phyloP scores from a whole-genome alignment of 2,888 invertebrate genomes.

The Drosophila sordidula region DNA sequence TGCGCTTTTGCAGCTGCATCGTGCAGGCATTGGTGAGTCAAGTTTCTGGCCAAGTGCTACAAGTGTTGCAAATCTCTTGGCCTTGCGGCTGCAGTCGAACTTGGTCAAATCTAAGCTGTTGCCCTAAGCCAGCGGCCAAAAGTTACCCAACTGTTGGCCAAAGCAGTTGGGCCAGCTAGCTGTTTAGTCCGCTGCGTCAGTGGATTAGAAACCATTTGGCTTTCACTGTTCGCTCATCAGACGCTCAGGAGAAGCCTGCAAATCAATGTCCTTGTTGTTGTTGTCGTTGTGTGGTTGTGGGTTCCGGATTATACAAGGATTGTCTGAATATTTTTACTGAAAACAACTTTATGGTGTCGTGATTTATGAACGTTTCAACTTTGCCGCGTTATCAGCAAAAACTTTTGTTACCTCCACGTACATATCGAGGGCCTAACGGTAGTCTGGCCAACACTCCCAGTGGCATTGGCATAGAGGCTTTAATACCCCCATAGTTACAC shows the following conservation, averaged over 20 bases:
- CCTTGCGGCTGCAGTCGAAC: constrained; percentile 29
- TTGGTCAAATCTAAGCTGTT: constrained; percentile 74
- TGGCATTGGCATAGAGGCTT: constrained; percentile 59
- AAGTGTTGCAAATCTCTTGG: constrained; percentile 64
- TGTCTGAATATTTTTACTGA: constrained; percentile 68
- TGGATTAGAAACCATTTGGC: constrained; percentile 59
- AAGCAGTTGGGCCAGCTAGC: constrained; percentile 45
- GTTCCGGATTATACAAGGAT: constrained; percentile 31
- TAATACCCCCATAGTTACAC: constrained; percentile 50
- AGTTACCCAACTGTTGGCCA: constrained; percentile 55
- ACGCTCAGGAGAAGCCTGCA: constrained; percentile 22
- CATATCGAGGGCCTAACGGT: constrained; percentile 13
- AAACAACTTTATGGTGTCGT: constrained; percentile 77
- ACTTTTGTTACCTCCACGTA: constrained; percentile 62
- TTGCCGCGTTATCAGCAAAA: constrained; percentile 77
- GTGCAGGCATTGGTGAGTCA: constrained; percentile 52
- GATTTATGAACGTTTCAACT: constrained; percentile 78
- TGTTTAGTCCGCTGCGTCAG: constrained; percentile 22
- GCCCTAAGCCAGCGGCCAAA: constrained; percentile 50
- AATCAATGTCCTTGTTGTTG: constrained; percentile 40
- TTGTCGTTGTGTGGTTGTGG: constrained; percentile 5
- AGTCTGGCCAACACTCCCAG: constrained; percentile 46
- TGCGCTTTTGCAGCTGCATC: constrained; percentile 30
- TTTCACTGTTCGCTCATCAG: constrained; percentile 20
- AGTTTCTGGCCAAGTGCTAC: constrained; percentile 61